A percentile compares a stretch with the other conserved stretches of the same genome.
Conservation (phyloP, 2,888 invertebrate species). For the Gortyna flavago region DNA sequence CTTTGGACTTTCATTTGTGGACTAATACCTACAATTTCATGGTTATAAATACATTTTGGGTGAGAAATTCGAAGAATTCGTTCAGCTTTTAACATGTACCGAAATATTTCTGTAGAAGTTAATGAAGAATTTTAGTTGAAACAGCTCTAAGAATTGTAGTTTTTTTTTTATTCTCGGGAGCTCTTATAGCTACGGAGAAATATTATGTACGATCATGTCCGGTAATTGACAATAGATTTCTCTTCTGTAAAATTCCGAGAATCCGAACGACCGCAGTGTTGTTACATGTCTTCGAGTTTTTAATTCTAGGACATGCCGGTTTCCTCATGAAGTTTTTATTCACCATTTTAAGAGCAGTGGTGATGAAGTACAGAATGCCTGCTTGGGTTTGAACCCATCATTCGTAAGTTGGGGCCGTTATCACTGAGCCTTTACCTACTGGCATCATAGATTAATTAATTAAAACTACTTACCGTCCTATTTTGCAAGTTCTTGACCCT, state of each 20-base stretch:
- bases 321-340: background rate
- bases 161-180: conserved; percentile 5
- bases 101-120: conserved; percentile 14
- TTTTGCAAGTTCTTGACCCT: conserved; percentile 96
- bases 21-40: background rate
- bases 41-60: background rate
- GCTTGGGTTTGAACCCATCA: too few species aligned
- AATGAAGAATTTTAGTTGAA: background rate
- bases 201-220: background rate
- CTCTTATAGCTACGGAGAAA: background rate
- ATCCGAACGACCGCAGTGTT: background rate
- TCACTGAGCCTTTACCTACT: background rate
- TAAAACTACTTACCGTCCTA: conserved; percentile 93
- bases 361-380: too few species aligned
- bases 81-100: background rate
- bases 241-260: background rate
- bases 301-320: background rate
- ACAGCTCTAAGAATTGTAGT: background rate
- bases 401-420: too few species aligned
- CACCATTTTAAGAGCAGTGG: background rate
- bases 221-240: conserved; percentile 39
- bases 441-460: background rate
- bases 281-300: background rate
- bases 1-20: too few species aligned
- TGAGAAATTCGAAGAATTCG: background rate